Conservation (phyloP, 2,888 invertebrate species). For the Microdon myrmicae region DNA sequence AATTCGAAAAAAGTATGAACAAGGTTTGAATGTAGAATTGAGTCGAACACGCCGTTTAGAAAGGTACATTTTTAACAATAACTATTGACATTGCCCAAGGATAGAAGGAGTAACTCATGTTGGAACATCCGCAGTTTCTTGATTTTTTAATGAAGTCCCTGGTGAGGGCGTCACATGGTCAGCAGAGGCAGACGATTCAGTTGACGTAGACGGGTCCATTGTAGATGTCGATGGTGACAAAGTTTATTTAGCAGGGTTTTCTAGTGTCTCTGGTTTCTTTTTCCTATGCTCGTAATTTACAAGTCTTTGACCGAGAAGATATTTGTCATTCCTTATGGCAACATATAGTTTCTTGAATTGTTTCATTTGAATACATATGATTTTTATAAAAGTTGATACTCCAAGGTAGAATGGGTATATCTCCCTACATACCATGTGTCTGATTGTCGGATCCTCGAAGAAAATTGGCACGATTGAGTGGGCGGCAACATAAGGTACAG, state of each 20-base stretch:
- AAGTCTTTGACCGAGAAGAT: constrained; percentile 93
- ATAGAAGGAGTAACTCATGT: constrained; percentile 22
- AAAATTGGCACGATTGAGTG: constrained; percentile 79
- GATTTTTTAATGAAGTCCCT: too few relatives aligned
- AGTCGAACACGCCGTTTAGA: constrained; percentile 29
- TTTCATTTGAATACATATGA: constrained; percentile 86
- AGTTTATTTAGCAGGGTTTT: constrained; percentile 57
- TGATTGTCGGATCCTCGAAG: constrained; percentile 72
- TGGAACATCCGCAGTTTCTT: constrained; percentile 24
- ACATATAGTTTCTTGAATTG: constrained; percentile 95
- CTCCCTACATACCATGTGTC: constrained; percentile 82
- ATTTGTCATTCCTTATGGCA: constrained; percentile 99
- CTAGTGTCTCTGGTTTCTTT: constrained; percentile 69
- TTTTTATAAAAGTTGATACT: constrained; percentile 73
- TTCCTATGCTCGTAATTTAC: constrained; percentile 95
- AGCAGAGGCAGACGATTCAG: constrained; percentile 22
- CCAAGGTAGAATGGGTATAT: constrained; percentile 91
- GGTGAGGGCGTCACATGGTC: constrained; percentile 6
- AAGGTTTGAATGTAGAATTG: constrained; percentile 5
- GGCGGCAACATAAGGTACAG: constrained; percentile 92
- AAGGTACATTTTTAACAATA: constrained; percentile 30
- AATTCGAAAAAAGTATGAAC: constrained; percentile 5
- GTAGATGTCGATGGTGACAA: constrained; percentile 52
- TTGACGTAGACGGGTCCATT: constrained; percentile 29
- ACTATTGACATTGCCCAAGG: constrained; percentile 52